Base-by-base conservation (phyloP, 2,113 vertebrate genomes). In the Pavo muticus region DNA sequence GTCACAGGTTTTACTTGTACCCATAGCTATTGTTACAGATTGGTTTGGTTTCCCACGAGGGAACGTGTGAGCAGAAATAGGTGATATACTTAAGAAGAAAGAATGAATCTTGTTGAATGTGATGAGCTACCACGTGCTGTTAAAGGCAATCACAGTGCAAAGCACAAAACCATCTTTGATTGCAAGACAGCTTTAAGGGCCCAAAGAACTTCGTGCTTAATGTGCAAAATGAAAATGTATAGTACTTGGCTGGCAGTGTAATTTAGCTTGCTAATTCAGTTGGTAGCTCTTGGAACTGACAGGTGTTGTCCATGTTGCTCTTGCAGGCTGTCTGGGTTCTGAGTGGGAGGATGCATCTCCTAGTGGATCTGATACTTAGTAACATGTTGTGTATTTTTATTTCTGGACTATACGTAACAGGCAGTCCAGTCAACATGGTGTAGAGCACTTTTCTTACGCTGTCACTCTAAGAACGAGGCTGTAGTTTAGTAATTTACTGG, bases 1-100 rank as follows among this genome's bases (percentile, higher is more conserved):
- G 74, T 77, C 93, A 74, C 24, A 77, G 80, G 37, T 84, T 48
- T 87, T 84, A 16, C 42, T 30, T 88, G 56, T 78, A 89, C 75
- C 57, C 39, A 1, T 17, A 27, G 8, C 29, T 65, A 6, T 69
- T 75, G 14, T 47, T 84, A 91, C 12, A 60, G 23, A 25, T 48
- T 74, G 30, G 12, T 9, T 54, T 84, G 69, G 60, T 74, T 50
- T 89, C 47, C 25, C 13, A 2, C 23, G 23, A 87, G 42, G 78
- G 73, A 25, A 59, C 3, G 19, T 37, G 44, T 20, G 10, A 78
- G 18, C 29, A 79, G 48, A 70, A 94, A 87, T n/a, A 76, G 14
- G 39, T 91, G 57, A 71, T 7, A 20, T 4, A 30, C 5, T 14
- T 15, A 8, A 60, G 35, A 70, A 57, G 18, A 27, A 68, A 74